These are phyloP conservation scores for Isotomurus palustris DNA, from an alignment of 2,888 invertebrate genomes.

Conservation along the genomic window DNA sequence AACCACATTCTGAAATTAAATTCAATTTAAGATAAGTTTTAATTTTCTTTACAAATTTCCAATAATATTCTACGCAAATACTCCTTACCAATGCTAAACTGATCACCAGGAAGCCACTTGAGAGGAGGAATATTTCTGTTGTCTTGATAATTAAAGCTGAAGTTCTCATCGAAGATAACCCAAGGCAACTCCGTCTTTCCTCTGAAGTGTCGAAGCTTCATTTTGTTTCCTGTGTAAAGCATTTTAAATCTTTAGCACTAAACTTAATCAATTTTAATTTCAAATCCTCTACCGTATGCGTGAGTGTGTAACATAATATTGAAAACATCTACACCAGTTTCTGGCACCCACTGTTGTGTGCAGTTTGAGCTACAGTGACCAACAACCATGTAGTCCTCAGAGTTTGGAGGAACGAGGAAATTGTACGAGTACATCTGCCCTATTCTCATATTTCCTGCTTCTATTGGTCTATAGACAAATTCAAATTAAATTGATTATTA, in stretches of 20 bases:
- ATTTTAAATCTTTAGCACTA: neutral
- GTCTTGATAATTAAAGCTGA: conserved; percentile 37
- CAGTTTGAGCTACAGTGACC: conserved; percentile 80
- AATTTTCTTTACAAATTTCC: neutral
- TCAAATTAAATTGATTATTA: too few relatives aligned
- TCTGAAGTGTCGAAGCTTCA: conserved; percentile 71
- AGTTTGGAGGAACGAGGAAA: conserved; percentile 77
- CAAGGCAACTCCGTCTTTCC: conserved; percentile 69
- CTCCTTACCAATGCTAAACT: conserved; percentile 30
- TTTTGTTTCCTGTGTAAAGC: conserved; percentile 62
- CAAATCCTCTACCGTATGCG: neutral
- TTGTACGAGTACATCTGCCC: conserved; percentile 64
- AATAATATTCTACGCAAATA: neutral
- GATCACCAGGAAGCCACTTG: conserved; percentile 32
- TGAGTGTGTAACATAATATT: conserved; percentile 6
- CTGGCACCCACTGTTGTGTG: conserved; percentile 51
- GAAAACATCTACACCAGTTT: neutral
- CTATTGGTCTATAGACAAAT: conserved; percentile 60
- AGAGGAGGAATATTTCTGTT: conserved; percentile 33
- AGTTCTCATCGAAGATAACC: conserved; percentile 58
- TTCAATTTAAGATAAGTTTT: neutral
- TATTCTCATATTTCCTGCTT: conserved; percentile 74
- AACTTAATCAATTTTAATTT: neutral
- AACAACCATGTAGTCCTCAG: conserved; percentile 69
- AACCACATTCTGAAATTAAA: neutral